phyloP scores from a whole-genome alignment of 2,888 invertebrate genomes.

The Lepeophtheirus nordmannii region DNA sequence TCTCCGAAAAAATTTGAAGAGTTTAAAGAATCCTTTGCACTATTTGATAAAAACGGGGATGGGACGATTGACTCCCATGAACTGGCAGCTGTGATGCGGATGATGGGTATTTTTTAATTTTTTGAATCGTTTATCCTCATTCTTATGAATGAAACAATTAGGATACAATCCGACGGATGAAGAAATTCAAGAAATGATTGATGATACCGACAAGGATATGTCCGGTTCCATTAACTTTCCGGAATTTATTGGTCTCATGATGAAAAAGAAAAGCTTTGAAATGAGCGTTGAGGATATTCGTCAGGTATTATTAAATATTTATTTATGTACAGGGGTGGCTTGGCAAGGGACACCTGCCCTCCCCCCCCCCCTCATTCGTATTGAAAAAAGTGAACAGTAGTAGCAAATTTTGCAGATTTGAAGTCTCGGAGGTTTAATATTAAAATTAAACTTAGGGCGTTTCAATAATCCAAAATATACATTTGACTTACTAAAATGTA shows the following conservation, averaged over 20 bases:
- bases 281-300: conserved; percentile 8
- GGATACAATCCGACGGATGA: conserved; percentile 17
- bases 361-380: no score
- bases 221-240: conserved; percentile 12
- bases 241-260: conserved; percentile 19
- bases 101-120: background rate
- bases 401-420: no score
- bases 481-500: no score
- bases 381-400: no score
- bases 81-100: conserved; percentile 19
- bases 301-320: conserved; percentile 6
- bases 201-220: conserved; percentile 18
- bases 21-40: conserved; percentile 12
- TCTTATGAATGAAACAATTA: background rate
- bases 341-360: no score
- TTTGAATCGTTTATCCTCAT: background rate
- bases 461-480: no score
- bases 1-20: background rate
- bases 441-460: no score
- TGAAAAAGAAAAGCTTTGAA: conserved; percentile 14
- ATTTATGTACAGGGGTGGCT: no score
- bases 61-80: conserved; percentile 20
- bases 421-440: no score
- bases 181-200: conserved; percentile 21
- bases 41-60: conserved; percentile 23